Percentiles rank a stretch among this genome's conserved stretches.
These are phyloP conservation scores for Scleropages formosus DNA, from an alignment of 2,797 vertebrate species.

Conservation along the genomic window DNA sequence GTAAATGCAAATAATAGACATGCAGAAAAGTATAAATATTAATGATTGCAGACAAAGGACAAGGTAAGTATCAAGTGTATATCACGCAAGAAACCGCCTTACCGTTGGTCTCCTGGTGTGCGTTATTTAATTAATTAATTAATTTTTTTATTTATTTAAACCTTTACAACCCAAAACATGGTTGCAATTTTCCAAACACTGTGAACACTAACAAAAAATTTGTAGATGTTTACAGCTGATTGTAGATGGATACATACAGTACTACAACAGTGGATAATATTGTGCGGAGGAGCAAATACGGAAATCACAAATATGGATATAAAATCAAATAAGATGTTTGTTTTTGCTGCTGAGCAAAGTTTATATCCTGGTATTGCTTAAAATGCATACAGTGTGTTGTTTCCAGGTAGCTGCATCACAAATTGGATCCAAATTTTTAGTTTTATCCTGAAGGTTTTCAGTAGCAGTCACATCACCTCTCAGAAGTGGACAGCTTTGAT, in stretches of 20 bases:
- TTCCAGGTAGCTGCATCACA: neutral
- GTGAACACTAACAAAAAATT: neutral
- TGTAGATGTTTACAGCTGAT: neutral
- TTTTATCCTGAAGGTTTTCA: neutral
- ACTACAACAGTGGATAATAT: no score
- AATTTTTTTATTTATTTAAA: constrained; percentile 16
- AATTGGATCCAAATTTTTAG: neutral
- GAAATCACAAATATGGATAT: neutral
- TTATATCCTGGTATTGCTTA: neutral
- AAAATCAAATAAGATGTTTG: neutral
- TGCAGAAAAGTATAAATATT: neutral
- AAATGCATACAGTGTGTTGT: neutral
- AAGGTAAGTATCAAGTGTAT: neutral
- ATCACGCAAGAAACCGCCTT: neutral
- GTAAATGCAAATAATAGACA: neutral
- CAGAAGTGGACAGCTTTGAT: neutral
- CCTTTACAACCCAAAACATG: no score
- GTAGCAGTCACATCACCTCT: neutral
- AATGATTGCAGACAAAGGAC: neutral
- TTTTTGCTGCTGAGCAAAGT: neutral
- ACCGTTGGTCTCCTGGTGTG: neutral
- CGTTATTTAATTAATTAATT: neutral
- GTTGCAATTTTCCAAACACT: neutral
- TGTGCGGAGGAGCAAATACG: no score
- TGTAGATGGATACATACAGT: no score